Evolutionary conservation across 2,797 vertebrate species (phyloP).

Genomic region (Streptopelia turtur): DNA sequence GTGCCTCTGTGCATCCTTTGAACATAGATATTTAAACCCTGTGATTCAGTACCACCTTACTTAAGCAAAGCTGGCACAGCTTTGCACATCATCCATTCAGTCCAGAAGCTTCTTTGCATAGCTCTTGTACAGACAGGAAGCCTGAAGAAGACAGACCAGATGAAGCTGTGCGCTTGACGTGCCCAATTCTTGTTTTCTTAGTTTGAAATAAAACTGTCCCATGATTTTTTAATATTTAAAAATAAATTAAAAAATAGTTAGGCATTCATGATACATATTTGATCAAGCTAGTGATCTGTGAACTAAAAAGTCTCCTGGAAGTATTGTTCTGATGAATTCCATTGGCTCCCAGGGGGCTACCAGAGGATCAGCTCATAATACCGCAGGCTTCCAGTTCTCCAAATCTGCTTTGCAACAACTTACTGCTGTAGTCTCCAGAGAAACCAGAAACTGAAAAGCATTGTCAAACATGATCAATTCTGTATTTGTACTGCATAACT

Average conservation of each 20-base stretch:
- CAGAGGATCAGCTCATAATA: background rate
- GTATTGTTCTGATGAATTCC: background rate
- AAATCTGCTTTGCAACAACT: background rate
- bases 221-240: background rate
- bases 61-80: background rate
- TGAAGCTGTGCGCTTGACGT: background rate
- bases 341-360: background rate
- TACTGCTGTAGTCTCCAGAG: background rate
- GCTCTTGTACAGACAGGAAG: background rate
- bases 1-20: background rate
- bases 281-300: background rate
- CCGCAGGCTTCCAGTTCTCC: background rate
- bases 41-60: background rate
- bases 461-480: background rate
- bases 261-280: background rate
- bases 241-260: background rate
- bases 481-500: background rate
- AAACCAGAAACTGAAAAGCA: background rate
- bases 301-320: background rate
- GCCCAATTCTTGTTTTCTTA: background rate
- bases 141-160: background rate
- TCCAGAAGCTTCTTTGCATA: background rate
- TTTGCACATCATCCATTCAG: background rate
- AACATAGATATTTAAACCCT: fast-evolving
- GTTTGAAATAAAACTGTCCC: background rate